Evolutionary conservation across 35 echinoderm and acorn worm genomes (phyloP), one percentile per base, ranked within the genome.

Genomic region (Ptychodera flava): DNA sequence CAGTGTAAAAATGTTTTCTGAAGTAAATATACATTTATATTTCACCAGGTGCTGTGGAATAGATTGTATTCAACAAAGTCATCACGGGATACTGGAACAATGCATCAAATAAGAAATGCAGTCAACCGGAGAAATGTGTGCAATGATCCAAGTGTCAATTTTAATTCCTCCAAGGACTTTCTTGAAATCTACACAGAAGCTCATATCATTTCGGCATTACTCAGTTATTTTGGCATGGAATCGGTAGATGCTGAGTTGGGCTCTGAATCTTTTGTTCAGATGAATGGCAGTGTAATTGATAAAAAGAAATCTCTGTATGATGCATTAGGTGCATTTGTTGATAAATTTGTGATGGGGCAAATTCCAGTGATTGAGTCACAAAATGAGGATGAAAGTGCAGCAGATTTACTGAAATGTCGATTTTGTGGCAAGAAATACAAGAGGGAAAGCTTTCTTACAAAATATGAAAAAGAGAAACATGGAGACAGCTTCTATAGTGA

Each of bases 31-130:
- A 12, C 22, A 12, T 31, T 80, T 89, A 33, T 85, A 33, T 86
- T 36, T 45, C 45, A 83, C 1, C 85, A 96, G 94, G 77, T 91
- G 12, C 16, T 91, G 0, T 97, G 94, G 91, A 91, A 97, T 75
- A 76, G 88, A 22, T 52, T 93, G 0, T 97, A 93, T 82, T 82
- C 85, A 35, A 85, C 89, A 1, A 77, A 52, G 10, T 91, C 91
- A 0, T 28, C 79, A 10, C 29, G 29, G 29, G 79, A 81, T 29
- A 81, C 29, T 10, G 79, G n/a, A 1, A 81, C 79, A 81, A 30
- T 81, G 33, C 33, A 81, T n/a, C 29, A 30, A 29, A 81, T 31
- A 14, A 33, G 29, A n/a, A 81, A 81, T 81, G 79, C 79, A 14
- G 79, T 81, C 79, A 81, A 81, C n/a, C 29, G 33, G 15, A 30